phyloP scores from a whole-genome alignment of 2,888 invertebrate genomes.

The Amblyjoppa proteus region DNA sequence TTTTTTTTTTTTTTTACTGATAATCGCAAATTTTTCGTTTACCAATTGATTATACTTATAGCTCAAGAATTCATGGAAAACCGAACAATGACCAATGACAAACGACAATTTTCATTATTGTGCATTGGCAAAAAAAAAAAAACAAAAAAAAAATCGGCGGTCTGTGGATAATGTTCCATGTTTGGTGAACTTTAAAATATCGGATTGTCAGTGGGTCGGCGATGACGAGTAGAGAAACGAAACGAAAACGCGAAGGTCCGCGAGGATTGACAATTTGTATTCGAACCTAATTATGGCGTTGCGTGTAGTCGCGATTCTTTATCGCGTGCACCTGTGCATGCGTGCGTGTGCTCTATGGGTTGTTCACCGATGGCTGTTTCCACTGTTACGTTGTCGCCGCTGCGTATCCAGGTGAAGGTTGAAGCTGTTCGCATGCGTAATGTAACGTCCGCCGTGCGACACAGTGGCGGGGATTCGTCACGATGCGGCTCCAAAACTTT shows the following conservation, averaged over 20 bases:
- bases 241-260: not conserved
- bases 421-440: constrained; percentile 44
- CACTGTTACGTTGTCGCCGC: constrained; percentile 53
- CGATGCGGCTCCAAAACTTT: not conserved
- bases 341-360: constrained; percentile 15
- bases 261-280: not conserved
- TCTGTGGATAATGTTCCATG: too few species aligned
- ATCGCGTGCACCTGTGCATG: constrained; percentile 34
- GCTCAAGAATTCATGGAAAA: too few species aligned
- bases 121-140: too few species aligned
- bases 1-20: too few species aligned
- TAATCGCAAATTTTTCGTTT: too few species aligned
- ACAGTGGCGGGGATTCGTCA: not conserved
- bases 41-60: too few species aligned
- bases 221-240: too few species aligned
- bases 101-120: too few species aligned
- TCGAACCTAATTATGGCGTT: not conserved
- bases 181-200: too few species aligned
- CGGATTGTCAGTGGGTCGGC: too few species aligned
- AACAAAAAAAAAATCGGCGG: too few species aligned
- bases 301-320: not conserved
- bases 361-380: constrained; percentile 38
- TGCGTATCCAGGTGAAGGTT: constrained; percentile 68
- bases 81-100: too few species aligned
- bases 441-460: not conserved